Evolutionary conservation across 2,888 invertebrate genomes (phyloP).

Genomic region (Anthophora plumipes): DNA sequence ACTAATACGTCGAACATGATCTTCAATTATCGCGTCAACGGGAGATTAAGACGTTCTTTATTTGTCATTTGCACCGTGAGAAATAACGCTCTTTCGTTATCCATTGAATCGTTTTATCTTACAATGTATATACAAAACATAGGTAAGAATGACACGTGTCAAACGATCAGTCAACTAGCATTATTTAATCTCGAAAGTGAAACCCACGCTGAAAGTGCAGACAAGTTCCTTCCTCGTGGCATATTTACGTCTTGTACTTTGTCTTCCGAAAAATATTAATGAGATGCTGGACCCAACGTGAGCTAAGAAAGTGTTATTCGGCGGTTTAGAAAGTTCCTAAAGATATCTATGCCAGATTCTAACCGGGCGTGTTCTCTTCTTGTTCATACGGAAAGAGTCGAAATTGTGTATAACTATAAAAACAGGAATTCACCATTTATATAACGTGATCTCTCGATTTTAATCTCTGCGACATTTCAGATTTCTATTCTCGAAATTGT

Average conservation of each 20-base stretch:
- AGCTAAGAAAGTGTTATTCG: slow-evolving; percentile 59
- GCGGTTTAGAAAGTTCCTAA: slow-evolving; percentile 78
- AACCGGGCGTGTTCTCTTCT: slow-evolving; percentile 41
- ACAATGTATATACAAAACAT: too few relatives aligned
- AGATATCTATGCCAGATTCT: slow-evolving; percentile 60
- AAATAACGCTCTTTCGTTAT: slow-evolving; percentile 6
- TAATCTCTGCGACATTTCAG: not conserved
- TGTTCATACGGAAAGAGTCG: slow-evolving; percentile 3
- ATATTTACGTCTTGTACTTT: slow-evolving; percentile 33
- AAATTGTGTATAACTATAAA: not conserved
- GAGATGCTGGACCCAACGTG: slow-evolving; percentile 49
- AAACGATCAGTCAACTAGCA: slow-evolving; percentile 4
- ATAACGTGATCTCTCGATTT: not conserved
- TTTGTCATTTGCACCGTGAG: not conserved
- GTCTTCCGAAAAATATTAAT: slow-evolving; percentile 57
- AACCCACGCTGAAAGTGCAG: slow-evolving; percentile 56
- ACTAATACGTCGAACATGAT: not conserved
- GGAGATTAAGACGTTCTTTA: slow-evolving; percentile 1
- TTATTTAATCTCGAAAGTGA: slow-evolving; percentile 72
- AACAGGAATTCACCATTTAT: slow-evolving; percentile 18
- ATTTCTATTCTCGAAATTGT: not conserved
- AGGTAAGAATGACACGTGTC: slow-evolving; percentile 51
- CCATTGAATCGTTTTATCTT: slow-evolving; percentile 23
- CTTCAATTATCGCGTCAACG: slow-evolving; percentile 11
- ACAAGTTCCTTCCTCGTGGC: slow-evolving; percentile 15